Conservation (phyloP, 2,888 invertebrate species). For the Eupithecia vulgata region DNA sequence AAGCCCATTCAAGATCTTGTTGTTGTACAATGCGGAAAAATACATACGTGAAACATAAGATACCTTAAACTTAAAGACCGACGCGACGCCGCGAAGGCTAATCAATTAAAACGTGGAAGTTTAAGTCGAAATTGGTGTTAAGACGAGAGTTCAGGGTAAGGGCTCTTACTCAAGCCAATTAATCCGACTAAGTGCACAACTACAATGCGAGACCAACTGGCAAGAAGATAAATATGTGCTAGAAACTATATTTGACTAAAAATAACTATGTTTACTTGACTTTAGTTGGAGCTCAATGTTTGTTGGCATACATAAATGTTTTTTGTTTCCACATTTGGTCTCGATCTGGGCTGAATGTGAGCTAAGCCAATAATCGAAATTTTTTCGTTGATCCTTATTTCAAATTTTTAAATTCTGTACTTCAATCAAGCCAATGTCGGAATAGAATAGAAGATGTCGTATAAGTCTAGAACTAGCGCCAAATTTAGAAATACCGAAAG, state of each 20-base stretch:
- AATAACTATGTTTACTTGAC: no score
- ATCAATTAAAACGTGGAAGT: slow-evolving; percentile 14
- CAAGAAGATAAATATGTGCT: neutral
- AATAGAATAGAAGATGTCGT: no score
- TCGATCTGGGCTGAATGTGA: neutral
- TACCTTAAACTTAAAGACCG: neutral
- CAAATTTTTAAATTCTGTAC: no score
- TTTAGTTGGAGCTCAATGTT: neutral
- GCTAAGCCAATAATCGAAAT: no score
- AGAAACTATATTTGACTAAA: neutral
- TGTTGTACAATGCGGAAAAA: neutral
- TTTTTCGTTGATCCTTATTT: no score
- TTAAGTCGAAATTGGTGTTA: neutral
- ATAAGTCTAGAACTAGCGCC: no score
- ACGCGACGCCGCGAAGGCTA: neutral
- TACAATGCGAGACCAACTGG: neutral
- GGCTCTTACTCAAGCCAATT: slow-evolving; percentile 7
- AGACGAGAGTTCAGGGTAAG: slow-evolving; percentile 13
- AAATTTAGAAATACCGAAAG: no score
- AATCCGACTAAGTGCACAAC: neutral
- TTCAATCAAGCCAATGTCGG: no score
- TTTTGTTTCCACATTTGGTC: neutral
- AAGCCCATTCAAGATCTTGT: neutral
- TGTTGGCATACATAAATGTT: neutral
- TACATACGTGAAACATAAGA: neutral